Base-by-base conservation (phyloP, 2,888 invertebrate species). In the Ectemnius continuus region DNA sequence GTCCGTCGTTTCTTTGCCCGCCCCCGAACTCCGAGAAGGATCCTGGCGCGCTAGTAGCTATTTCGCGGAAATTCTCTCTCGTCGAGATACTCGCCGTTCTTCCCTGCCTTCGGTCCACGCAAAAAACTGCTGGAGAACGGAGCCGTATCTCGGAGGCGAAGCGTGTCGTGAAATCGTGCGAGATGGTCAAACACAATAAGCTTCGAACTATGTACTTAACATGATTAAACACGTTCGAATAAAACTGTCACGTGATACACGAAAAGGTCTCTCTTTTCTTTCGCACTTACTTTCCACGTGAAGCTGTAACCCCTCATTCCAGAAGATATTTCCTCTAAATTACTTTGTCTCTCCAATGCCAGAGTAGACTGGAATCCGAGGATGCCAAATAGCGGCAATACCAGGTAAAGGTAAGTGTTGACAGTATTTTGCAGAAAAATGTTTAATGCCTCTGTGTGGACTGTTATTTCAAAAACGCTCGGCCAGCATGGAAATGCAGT, bases 131-230 rank as follows among this genome's bases (percentile, higher is more conserved):
- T 14, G 8, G 52, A 14, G 16, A 52, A 52, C 14, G 52, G 4
- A 16, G 52, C 52, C 57, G 58, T 60, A 59, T 64, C 67, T 67
- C 74, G 60, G 36, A 36, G 61, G 59, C 65, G 70, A 67, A 70
- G 56, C 65, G 69, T 61, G 66, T 63, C 64, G 62, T 70, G 67
- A 73, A 70, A 76, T 65, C 59, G 75, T 78, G 71, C 77, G 78
- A 75, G 74, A 78, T 80, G 82, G 80, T 81, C 81, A 70, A 70
- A 81, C 76, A 73, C 72, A 78, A 70, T 78, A 76, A 80, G 82
- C 84, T 83, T 78, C 71, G 76, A 77, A 79, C 75, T 81, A 79
- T 84, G 84, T 83, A 84, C 78, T 79, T 76, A 79, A 80, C 56
- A 71, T 65, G 70, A 75, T 73, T 68, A 75, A 73, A 68, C 76